phyloP scores from a whole-genome alignment of 2,797 vertebrate genomes.

The Eulemur mongoz region DNA sequence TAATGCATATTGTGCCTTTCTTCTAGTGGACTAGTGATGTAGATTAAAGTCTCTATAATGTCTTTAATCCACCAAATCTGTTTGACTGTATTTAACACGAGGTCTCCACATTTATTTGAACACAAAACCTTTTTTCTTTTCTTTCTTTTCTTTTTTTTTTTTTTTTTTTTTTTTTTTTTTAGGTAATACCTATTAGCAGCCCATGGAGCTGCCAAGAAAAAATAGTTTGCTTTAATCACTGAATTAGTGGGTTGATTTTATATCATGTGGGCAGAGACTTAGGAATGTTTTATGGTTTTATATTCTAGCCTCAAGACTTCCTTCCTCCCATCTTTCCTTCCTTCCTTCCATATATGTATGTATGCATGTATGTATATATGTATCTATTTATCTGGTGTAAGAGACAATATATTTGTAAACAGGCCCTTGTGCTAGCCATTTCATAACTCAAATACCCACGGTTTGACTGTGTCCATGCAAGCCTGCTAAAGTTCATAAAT shows the following conservation, averaged over 20 bases:
- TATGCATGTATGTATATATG: neutral
- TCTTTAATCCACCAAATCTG: slow-evolving; percentile 3
- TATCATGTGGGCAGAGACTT: neutral
- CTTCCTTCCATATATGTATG: neutral
- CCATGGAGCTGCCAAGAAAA: slow-evolving; percentile 22
- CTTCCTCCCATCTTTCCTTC: neutral
- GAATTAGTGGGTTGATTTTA: neutral
- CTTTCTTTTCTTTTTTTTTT: neutral
- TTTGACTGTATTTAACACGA: neutral
- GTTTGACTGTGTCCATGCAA: neutral
- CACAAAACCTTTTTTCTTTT: neutral
- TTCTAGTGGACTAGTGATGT: neutral
- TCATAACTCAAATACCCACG: neutral
- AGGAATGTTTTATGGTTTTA: neutral
- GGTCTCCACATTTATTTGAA: slow-evolving; percentile 31
- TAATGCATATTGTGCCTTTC: neutral
- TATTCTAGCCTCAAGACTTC: neutral
- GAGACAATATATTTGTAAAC: neutral
- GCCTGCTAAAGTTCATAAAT: slow-evolving; percentile 34
- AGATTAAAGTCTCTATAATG: neutral
- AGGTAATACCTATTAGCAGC: neutral
- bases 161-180: neutral
- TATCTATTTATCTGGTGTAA: neutral
- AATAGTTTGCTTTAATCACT: slow-evolving; percentile 34
- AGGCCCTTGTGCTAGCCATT: slow-evolving; percentile 1